Evolutionary conservation across 2,113 vertebrate species (phyloP).

Genomic region (Ophiodon elongatus): DNA sequence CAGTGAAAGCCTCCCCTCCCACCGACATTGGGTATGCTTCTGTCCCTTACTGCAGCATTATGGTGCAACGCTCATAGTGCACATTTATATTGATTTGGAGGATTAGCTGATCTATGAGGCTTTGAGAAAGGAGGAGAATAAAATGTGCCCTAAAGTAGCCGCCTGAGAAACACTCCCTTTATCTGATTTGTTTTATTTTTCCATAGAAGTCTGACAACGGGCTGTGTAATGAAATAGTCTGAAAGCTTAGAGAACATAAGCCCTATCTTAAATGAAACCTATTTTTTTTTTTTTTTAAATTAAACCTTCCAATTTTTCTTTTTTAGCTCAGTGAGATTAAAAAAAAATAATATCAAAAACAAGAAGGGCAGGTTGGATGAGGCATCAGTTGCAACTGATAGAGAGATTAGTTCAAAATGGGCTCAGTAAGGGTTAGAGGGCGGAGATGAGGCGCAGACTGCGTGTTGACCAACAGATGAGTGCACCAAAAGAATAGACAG

Average conservation of each 20-base stretch:
- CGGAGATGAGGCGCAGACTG: conserved; percentile 93
- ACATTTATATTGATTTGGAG: conserved; percentile 40
- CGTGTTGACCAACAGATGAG: conserved; percentile 88
- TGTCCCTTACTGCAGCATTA: conserved; percentile 56
- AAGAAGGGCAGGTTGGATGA: conserved; percentile 51
- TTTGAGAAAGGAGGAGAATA: conserved; percentile 11
- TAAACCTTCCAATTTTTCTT: not conserved
- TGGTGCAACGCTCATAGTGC: conserved; percentile 36
- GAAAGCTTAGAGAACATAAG: conserved; percentile 13
- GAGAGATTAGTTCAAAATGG: conserved; percentile 60
- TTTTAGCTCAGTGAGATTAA: not conserved
- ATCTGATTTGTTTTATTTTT: conserved; percentile 5
- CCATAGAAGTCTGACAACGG: not conserved
- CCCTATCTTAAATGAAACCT: conserved; percentile 1
- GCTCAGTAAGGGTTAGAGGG: conserved; percentile 73
- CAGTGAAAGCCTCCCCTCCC: conserved; percentile 62
- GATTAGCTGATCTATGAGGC: conserved; percentile 13
- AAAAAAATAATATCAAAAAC: conserved; percentile 3
- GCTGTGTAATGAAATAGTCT: conserved; percentile 3
- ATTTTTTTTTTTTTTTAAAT: too few species aligned
- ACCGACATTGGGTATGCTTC: conserved; percentile 38
- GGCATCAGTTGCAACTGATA: conserved; percentile 52
- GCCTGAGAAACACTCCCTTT: conserved; percentile 1
- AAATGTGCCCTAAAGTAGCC: conserved; percentile 13
- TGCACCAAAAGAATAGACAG: conserved; percentile 90